phyloP scores from a whole-genome alignment of 2,888 invertebrate genomes.

The Napeogenes sylphis region DNA sequence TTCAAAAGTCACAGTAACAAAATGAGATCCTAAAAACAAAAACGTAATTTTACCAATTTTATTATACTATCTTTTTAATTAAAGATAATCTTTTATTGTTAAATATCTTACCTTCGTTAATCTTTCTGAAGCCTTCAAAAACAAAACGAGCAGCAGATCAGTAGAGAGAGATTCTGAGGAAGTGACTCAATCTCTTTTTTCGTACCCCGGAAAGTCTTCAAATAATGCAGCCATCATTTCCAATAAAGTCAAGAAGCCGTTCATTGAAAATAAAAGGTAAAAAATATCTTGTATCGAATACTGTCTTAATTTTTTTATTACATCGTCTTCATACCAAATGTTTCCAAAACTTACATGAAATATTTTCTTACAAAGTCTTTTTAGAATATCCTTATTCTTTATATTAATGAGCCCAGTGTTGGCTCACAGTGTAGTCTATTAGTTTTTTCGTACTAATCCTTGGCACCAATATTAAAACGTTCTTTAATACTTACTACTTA shows the following conservation, averaged over 20 bases:
- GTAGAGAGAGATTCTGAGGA: slow-evolving; percentile 63
- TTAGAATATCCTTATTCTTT: slow-evolving; percentile 57
- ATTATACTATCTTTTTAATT: too few species aligned
- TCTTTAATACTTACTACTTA: too few species aligned
- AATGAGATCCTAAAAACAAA: slow-evolving; percentile 55
- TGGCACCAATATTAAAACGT: too few species aligned
- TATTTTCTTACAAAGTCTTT: slow-evolving; percentile 48
- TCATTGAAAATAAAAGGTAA: slow-evolving; percentile 44
- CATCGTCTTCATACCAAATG: slow-evolving; percentile 58
- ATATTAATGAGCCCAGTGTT: slow-evolving; percentile 34
- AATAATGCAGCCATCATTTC: slow-evolving; percentile 58
- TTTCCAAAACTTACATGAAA: slow-evolving; percentile 59
- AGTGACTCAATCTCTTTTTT: slow-evolving; percentile 59
- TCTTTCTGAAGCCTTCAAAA: slow-evolving; percentile 59
- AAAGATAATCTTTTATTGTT: too few species aligned
- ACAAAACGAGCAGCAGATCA: slow-evolving; percentile 50
- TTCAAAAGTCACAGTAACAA: slow-evolving; percentile 55
- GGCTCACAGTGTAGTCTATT: not conserved
- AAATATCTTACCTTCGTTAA: slow-evolving; percentile 42
- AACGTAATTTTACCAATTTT: not conserved
- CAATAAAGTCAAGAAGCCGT: slow-evolving; percentile 54
- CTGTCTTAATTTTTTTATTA: slow-evolving; percentile 50
- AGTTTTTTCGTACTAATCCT: too few species aligned
- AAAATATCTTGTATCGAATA: slow-evolving; percentile 47
- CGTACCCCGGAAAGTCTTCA: slow-evolving; percentile 61